Conservation (phyloP, 2,113 vertebrate genomes). For the Apodemus sylvaticus region DNA sequence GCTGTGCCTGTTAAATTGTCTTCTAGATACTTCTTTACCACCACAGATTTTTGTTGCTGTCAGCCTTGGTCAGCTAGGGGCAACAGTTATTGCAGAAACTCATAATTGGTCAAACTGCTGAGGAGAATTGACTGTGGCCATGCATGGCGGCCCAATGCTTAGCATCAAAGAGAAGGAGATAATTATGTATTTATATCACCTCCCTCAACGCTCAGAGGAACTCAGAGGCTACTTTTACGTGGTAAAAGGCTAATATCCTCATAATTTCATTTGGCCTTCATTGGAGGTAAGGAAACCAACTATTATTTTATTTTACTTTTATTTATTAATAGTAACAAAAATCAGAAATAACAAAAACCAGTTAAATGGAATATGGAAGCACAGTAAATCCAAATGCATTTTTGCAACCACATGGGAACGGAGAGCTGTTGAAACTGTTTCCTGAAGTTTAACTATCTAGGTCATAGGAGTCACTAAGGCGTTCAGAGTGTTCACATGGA, state of each 20-base stretch:
- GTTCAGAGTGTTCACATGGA: conserved; percentile 62
- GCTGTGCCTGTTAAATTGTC: background rate
- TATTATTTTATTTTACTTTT: conserved; percentile 80
- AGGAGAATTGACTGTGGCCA: background rate
- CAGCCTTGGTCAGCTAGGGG: background rate
- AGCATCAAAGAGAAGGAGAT: background rate
- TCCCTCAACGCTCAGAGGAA: background rate
- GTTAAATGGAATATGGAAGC: conserved; percentile 87
- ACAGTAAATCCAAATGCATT: conserved; percentile 85
- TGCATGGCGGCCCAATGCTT: background rate
- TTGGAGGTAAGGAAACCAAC: background rate
- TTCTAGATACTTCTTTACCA: background rate
- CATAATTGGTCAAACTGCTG: background rate
- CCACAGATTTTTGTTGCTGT: background rate
- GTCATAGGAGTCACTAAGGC: conserved; percentile 42
- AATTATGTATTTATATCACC: background rate
- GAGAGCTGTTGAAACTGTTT: conserved; percentile 73
- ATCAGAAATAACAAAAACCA: conserved; percentile 86
- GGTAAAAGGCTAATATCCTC: background rate
- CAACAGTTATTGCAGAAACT: background rate
- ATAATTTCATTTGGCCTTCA: conserved; percentile 29
- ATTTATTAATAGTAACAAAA: conserved; percentile 86
- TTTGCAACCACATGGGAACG: conserved; percentile 81
- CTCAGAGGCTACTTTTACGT: background rate
- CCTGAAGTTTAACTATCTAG: conserved; percentile 75